Evolutionary conservation across 2,797 vertebrate genomes (phyloP).

Genomic region (Sus cebifrons): DNA sequence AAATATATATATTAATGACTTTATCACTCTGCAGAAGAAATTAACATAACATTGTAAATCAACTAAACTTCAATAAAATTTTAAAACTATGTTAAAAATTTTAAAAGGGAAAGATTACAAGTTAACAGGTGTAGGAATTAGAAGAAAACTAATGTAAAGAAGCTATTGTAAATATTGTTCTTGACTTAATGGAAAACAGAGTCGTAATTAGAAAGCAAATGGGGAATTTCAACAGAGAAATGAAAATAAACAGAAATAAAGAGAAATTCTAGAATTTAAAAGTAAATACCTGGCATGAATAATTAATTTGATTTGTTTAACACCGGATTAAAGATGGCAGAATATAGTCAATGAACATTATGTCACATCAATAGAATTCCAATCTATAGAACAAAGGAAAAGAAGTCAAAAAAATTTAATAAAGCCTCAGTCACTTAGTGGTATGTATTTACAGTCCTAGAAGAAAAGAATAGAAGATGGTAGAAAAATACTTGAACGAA

Average conservation of each 20-base stretch:
- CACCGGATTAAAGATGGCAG: not conserved
- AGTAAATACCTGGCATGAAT: not conserved
- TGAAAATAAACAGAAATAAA: not conserved
- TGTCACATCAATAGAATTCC: not conserved
- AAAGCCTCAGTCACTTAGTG: not conserved
- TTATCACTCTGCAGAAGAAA: no score
- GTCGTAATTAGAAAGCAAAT: not conserved
- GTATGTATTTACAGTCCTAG: not conserved
- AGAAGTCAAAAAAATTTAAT: not conserved
- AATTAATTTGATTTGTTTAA: not conserved
- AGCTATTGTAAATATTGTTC: not conserved
- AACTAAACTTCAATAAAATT: no score
- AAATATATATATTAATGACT: no score
- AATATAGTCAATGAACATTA: not conserved
- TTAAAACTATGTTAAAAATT: no score
- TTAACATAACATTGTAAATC: no score
- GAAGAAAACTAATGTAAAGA: conserved; percentile 1
- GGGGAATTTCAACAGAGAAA: not conserved
- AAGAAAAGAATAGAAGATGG: not conserved
- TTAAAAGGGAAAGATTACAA: no score
- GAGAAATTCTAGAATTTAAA: conserved; percentile 13
- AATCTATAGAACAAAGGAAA: not conserved
- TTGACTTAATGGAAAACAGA: conserved; percentile 34
- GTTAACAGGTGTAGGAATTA: not conserved
- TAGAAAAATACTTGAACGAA: conserved; percentile 2